Evolutionary conservation across 2,113 vertebrate species (phyloP), one percentile per base, ranked within the genome.

Genomic region (Crocuta crocuta): DNA sequence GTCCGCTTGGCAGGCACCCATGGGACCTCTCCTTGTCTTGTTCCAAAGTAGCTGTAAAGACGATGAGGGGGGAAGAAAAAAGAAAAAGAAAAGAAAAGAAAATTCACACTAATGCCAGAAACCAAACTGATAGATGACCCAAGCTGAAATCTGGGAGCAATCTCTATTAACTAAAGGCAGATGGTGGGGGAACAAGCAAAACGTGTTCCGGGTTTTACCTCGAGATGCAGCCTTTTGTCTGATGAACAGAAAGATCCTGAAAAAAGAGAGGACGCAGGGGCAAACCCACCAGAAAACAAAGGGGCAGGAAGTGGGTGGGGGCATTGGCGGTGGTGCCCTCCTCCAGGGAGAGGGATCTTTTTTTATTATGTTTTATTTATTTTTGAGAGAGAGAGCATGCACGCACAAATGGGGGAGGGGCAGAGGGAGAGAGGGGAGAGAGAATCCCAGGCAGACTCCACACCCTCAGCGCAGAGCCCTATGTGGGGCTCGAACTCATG

Each of bases 141-240:
- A 74, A n/a, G 33, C 31, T 26, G 91, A 94, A 88, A 96, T 98
- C 97, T 98, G 97, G 95, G 97, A 97, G 97, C 98, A 95, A 97
- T 98, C 95, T 95, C 94, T 90, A 97, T 81, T 97, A 97, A 98
- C 96, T 95, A 96, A 95, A 98, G 97, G 95, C 98, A 98, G 96
- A 96, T 97, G 97, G 95, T 55, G 71, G 58, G 12, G 24, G 39
- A 89, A 85, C 33, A 76, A 90, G 91, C 82, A 85, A 97, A 97
- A 97, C 76, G 91, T 97, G 94, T 82, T 91, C 74, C 66, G 83
- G 93, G 84, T 88, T 97, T 97, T 83, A 97, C 97, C 97, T 93
- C 88, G 3, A 39, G 97, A 96, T 53, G 50, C 26, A 81, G 87
- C 53, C 89, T 92, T 96, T 84, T 97, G 94, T 96, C 95, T 85